phyloP scores from a whole-genome alignment of 2,113 vertebrate genomes.

The Burhinus oedicnemus region DNA sequence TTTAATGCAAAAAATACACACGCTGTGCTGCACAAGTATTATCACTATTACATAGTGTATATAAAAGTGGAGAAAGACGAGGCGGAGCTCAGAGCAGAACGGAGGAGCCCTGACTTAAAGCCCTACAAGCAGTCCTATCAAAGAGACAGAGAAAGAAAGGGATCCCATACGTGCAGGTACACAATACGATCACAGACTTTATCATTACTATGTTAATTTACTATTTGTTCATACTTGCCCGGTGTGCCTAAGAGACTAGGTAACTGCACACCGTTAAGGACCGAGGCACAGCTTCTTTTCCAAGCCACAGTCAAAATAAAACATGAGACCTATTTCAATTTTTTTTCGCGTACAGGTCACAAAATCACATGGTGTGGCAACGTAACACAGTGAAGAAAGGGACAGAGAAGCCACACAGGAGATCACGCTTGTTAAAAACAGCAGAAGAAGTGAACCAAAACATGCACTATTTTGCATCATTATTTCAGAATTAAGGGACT shows the following conservation, averaged over 20 bases:
- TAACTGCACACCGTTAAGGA: not conserved
- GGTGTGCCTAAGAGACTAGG: not conserved
- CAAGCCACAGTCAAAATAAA: not conserved
- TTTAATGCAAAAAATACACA: not conserved
- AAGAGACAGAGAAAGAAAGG: not conserved
- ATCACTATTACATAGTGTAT: not conserved
- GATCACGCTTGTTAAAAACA: not conserved
- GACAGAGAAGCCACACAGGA: not conserved
- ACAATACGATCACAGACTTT: not conserved
- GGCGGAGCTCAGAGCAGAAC: not conserved
- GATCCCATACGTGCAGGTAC: not conserved
- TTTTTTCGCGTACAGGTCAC: not conserved
- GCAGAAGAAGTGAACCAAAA: not conserved
- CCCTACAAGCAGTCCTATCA: not conserved
- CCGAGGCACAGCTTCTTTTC: not conserved
- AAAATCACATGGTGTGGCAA: not conserved
- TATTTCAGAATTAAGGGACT: slow-evolving; percentile 24
- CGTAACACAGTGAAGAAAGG: not conserved
- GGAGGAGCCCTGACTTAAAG: not conserved
- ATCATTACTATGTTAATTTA: not conserved
- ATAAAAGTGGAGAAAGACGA: not conserved
- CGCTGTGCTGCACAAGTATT: not conserved
- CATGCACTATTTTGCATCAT: not conserved
- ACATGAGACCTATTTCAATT: not conserved
- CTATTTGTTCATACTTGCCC: not conserved